Evolutionary conservation across 1,140 invertebrate genomes (phyloP), one percentile per base, ranked within the genome.

Genomic region (Ruditapes philippinarum): DNA sequence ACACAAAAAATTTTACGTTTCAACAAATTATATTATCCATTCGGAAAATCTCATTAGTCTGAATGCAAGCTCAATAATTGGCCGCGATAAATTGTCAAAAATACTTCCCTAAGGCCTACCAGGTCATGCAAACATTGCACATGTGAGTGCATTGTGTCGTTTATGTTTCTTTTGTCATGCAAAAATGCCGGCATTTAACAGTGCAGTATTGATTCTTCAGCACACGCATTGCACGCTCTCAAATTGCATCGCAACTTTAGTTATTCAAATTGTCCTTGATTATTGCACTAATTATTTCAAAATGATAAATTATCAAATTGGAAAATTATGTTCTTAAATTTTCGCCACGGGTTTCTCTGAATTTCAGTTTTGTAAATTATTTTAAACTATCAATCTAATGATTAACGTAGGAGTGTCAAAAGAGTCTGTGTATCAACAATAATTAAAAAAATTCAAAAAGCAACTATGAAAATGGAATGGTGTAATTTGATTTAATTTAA

Each of bases 101-200:
- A 36, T 38, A 70, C 22, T 1, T 70, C 65, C 36, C 65, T 14
- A 0, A 70, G 65, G 65, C 65, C 36, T 31, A 22, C 5, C 0
- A 38, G 36, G 33, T 70, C 65, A 36, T 70, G 65, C 65, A 70
- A 38, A 12, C 14, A 9, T 14, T 70, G 65, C 65, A 70, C 65
- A 70, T 70, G 65, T 25, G 22, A 38, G 57, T 62, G 57, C 33
- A 70, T 40, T 70, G 65, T 25, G 28, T 70, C 65, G 36, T 40
- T 70, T 36, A 14, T 40, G 33, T 38, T 70, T 70, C 65, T 70
- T 70, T 70, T 70, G 65, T 70, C 65, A 70, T 70, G 65, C 65
- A 70, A 70, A 54, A 70, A 40, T 70, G 36, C 65, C n/a, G 11
- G 5, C 11, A 1, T 38, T 17, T 38, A 70, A 70, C 38, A 17